Evolutionary conservation across 2,888 invertebrate genomes (phyloP).

Genomic region (Sisyra terminalis): DNA sequence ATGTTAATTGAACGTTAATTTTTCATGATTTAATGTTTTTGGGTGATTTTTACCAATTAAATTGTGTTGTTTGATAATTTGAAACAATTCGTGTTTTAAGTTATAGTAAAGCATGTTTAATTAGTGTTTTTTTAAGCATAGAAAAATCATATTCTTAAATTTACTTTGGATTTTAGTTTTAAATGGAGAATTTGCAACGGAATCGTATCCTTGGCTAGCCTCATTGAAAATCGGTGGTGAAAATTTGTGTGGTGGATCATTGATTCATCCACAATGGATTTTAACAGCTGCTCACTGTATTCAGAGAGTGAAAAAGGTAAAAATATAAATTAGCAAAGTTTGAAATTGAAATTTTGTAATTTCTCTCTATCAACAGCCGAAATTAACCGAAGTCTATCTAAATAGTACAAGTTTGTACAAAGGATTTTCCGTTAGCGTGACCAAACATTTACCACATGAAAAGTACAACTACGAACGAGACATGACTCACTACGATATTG

Average conservation of each 20-base stretch:
- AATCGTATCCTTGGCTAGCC: slow-evolving; percentile 1
- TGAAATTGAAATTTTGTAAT: neutral
- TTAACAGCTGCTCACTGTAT: slow-evolving; percentile 3
- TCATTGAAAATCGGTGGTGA: slow-evolving; percentile 3
- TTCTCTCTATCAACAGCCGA: neutral
- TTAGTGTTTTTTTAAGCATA: no score
- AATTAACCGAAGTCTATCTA: neutral
- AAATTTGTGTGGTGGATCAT: slow-evolving; percentile 2
- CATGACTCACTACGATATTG: slow-evolving; percentile 4
- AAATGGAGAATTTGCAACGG: neutral
- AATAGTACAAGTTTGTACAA: slow-evolving; percentile 3
- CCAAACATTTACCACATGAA: slow-evolving; percentile 4
- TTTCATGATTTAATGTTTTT: no score
- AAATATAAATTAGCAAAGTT: neutral
- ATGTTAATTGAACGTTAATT: no score
- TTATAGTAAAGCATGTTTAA: no score
- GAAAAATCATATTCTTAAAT: no score
- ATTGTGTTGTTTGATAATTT: no score
- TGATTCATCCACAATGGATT: slow-evolving; percentile 2
- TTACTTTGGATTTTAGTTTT: no score
- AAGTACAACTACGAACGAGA: slow-evolving; percentile 1
- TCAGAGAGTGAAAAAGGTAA: slow-evolving; percentile 2
- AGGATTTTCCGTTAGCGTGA: neutral
- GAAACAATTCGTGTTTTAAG: no score
- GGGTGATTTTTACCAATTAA: no score